Evolutionary conservation across 2,888 invertebrate species (phyloP).

Genomic region (Hypolimnas misippus): DNA sequence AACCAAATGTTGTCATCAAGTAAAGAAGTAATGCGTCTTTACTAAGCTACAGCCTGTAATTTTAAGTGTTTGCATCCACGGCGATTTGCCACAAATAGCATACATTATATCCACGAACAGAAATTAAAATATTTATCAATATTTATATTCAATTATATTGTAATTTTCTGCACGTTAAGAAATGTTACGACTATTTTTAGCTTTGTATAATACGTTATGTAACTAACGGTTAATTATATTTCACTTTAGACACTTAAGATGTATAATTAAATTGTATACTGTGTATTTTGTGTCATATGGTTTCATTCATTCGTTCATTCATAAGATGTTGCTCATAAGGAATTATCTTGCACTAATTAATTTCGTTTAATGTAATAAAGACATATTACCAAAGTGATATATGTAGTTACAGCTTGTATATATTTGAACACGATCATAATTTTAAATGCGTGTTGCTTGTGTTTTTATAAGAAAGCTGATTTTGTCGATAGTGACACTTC

Average conservation of each 20-base stretch:
- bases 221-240: background rate
- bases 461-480: too few relatives aligned
- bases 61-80: slow-evolving; percentile 7
- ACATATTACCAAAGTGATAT: too few relatives aligned
- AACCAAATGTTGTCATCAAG: slow-evolving; percentile 7
- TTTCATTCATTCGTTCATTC: too few relatives aligned
- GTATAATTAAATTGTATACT: too few relatives aligned
- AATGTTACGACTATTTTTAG: background rate
- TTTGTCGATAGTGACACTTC: too few relatives aligned
- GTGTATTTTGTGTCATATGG: too few relatives aligned
- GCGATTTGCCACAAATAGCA: slow-evolving; percentile 1
- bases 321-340: too few relatives aligned
- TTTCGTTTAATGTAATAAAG: too few relatives aligned
- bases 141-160: slow-evolving; percentile 2
- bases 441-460: too few relatives aligned
- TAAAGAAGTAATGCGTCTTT: background rate
- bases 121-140: slow-evolving; percentile 6
- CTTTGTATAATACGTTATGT: background rate
- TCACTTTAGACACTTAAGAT: background rate
- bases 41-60: background rate
- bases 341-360: too few relatives aligned
- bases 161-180: background rate
- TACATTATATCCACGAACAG: slow-evolving; percentile 8
- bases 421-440: too few relatives aligned
- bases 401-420: too few relatives aligned